A percentile compares a stretch with the other conserved stretches of the same genome.
These are phyloP conservation scores for Paramormyrops hopkinsi DNA, from an alignment of 2,797 vertebrate species.

Conservation along the genomic window DNA sequence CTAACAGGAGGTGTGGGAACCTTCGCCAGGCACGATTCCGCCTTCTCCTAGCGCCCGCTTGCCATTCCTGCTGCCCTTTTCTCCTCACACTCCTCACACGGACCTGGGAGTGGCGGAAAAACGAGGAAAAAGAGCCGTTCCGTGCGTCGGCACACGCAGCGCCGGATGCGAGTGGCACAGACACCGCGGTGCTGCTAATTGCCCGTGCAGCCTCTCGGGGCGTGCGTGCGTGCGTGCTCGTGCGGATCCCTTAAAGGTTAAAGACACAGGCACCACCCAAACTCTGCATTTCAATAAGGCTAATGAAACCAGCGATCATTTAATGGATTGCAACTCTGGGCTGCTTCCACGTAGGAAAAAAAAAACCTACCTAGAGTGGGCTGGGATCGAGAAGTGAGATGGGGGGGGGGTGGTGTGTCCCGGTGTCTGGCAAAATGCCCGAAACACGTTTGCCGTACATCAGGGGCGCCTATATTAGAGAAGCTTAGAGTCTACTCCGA, in stretches of 20 bases:
- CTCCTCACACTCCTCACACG: not conserved
- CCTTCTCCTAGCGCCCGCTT: not conserved
- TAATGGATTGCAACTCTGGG: not conserved
- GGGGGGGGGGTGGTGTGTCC: not conserved
- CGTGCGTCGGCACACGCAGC: not conserved
- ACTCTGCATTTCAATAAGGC: constrained; percentile 28
- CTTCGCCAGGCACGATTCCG: not conserved
- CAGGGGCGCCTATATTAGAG: constrained; percentile 29
- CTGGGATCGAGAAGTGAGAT: not conserved
- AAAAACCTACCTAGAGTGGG: not conserved
- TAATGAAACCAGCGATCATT: constrained; percentile 26
- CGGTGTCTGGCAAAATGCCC: not conserved
- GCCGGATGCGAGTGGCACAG: not conserved
- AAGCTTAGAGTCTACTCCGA: constrained; percentile 31
- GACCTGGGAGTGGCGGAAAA: not conserved
- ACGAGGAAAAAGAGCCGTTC: not conserved
- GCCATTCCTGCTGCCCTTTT: not conserved
- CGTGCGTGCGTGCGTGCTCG: not conserved
- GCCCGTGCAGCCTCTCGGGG: constrained; percentile 20
- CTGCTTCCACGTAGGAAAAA: not conserved
- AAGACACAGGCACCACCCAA: not conserved
- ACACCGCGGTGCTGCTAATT: not conserved
- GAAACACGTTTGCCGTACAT: not conserved
- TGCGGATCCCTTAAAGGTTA: constrained; percentile 17
- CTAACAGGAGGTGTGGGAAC: not conserved